phyloP scores from a whole-genome alignment of 2,113 vertebrate genomes.

The pig (Sus scrofa) region DNA sequence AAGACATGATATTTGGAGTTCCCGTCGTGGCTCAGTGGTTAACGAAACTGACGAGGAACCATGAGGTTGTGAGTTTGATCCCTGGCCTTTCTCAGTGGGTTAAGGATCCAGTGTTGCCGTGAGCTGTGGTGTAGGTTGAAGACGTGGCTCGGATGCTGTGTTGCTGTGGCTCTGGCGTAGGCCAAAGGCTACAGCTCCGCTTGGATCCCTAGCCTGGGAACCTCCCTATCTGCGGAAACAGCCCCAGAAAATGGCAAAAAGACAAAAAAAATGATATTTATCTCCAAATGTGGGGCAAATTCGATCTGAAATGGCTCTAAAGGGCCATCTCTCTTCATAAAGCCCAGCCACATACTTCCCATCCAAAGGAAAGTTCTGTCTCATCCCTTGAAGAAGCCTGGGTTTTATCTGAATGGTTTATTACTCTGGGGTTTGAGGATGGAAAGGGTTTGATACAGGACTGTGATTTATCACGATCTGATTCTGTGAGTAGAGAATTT shows the following conservation, averaged over 20 bases:
- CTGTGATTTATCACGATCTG: constrained; percentile 75
- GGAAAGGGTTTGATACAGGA: constrained; percentile 44
- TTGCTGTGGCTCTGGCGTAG: too few relatives aligned
- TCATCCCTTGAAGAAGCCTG: not conserved
- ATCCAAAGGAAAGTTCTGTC: constrained; percentile 52
- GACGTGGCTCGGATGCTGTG: too few relatives aligned
- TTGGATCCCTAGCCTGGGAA: too few relatives aligned
- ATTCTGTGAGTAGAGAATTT: constrained; percentile 75
- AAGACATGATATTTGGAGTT: constrained; percentile 82
- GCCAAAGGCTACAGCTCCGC: too few relatives aligned
- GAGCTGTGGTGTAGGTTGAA: too few relatives aligned
- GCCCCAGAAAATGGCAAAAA: too few relatives aligned
- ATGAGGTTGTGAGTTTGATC: too few relatives aligned
- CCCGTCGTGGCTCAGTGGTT: too few relatives aligned
- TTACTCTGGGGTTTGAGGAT: constrained; percentile 66
- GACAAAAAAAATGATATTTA: constrained; percentile 82
- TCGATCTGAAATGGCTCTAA: constrained; percentile 74
- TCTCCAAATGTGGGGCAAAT: constrained; percentile 73
- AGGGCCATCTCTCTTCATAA: constrained; percentile 79
- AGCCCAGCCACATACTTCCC: constrained; percentile 42
- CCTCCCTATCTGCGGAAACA: too few relatives aligned
- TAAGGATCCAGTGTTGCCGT: too few relatives aligned
- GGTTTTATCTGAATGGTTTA: constrained; percentile 73
- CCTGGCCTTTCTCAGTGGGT: too few relatives aligned
- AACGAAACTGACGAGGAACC: too few relatives aligned